Conservation (phyloP, 2,888 invertebrate genomes). For the Amiota minor region DNA sequence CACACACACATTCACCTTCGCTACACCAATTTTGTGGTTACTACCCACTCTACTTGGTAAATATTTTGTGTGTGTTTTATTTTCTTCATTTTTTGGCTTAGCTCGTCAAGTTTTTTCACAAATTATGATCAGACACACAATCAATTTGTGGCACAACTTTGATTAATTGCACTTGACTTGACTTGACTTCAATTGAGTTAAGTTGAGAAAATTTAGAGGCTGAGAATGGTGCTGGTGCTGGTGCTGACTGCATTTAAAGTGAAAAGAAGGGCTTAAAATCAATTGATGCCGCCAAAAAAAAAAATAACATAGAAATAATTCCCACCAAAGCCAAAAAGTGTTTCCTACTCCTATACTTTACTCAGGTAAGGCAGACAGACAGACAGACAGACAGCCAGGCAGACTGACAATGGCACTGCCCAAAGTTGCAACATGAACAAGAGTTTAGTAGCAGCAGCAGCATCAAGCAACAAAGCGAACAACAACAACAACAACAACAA, state of each 20-base stretch:
- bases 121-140: constrained; percentile 8
- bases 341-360: no score
- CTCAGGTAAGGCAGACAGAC: no score
- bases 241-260: no score
- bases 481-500: constrained; percentile 47
- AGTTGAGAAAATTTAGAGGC: no score
- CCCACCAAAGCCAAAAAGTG: no score
- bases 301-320: no score
- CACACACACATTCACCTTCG: neutral
- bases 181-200: neutral
- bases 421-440: neutral
- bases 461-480: neutral
- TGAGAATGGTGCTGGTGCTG: no score
- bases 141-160: constrained; percentile 12
- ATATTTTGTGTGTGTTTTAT: neutral
- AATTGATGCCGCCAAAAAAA: no score
- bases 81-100: neutral
- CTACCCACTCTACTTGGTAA: neutral
- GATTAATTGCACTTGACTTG: constrained; percentile 8
- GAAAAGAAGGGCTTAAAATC: no score
- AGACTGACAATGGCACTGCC: neutral
- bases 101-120: neutral
- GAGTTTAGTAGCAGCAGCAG: neutral
- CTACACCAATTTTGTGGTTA: neutral
- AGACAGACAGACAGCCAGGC: no score